Percentiles rank a stretch among this genome's conserved stretches.
phyloP scores from a whole-genome alignment of 2,888 invertebrate genomes.

The Bombylius discolor region DNA sequence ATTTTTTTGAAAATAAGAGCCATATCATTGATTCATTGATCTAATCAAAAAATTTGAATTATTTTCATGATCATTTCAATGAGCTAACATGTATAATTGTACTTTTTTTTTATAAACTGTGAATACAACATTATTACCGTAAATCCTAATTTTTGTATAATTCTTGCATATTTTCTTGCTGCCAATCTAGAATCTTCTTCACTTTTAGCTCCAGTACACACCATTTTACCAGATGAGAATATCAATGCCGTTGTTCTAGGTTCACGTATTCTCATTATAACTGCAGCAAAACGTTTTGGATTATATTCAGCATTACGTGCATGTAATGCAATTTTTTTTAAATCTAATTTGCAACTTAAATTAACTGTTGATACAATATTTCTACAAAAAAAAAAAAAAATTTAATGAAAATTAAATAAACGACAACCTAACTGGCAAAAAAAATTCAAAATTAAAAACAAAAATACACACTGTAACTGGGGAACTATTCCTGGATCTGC shows the following conservation, averaged over 20 bases:
- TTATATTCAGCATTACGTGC: slow-evolving; percentile 99
- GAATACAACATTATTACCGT: too few species aligned
- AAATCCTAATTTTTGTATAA: slow-evolving; percentile 69
- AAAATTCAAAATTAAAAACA: background rate
- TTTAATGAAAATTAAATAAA: background rate
- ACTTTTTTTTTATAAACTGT: too few species aligned
- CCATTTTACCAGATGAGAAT: slow-evolving; percentile 74
- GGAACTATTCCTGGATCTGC: slow-evolving; percentile 90
- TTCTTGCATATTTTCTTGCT: slow-evolving; percentile 67
- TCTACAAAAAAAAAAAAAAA: slow-evolving; percentile 40
- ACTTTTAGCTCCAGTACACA: slow-evolving; percentile 67
- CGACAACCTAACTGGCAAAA: background rate
- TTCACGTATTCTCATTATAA: slow-evolving; percentile 90
- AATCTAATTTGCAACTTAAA: slow-evolving; percentile 83
- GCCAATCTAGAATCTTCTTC: slow-evolving; percentile 66
- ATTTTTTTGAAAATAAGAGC: too few species aligned
- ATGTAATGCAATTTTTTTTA: slow-evolving; percentile 93
- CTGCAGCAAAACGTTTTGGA: slow-evolving; percentile 97
- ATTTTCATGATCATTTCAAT: too few species aligned
- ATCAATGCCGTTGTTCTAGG: slow-evolving; percentile 69
- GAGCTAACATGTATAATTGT: too few species aligned
- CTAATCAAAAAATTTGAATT: too few species aligned
- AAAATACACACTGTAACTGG: slow-evolving; percentile 39
- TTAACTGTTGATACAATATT: slow-evolving; percentile 98
- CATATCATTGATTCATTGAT: too few species aligned